phyloP scores from a whole-genome alignment of 1,140 invertebrate genomes.

The Aricia agestis region DNA sequence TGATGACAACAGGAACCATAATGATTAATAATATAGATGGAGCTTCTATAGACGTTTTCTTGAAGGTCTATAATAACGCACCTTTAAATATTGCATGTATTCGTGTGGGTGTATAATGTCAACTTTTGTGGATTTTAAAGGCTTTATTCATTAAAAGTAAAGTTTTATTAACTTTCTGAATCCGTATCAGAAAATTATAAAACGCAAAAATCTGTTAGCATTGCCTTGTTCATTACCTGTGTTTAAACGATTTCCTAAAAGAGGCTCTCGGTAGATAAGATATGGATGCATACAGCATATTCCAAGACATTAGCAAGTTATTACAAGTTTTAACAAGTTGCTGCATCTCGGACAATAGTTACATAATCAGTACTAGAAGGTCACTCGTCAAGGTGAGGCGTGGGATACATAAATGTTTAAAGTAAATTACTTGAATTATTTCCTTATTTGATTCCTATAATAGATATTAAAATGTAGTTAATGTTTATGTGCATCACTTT shows the following conservation, averaged over 20 bases:
- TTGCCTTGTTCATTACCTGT: neutral
- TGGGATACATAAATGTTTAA: neutral
- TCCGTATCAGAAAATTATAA: no score
- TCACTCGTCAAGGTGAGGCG: neutral
- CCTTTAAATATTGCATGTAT: neutral
- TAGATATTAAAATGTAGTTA: conserved; percentile 4
- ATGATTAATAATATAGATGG: neutral
- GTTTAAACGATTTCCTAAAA: no score
- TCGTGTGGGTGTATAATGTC: neutral
- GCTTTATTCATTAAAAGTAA: no score
- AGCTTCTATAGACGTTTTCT: neutral
- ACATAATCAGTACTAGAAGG: conserved; percentile 18
- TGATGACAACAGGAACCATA: conserved; percentile 11
- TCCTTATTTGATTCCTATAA: neutral
- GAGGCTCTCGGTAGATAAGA: neutral
- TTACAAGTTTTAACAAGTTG: neutral
- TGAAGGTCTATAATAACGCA: neutral
- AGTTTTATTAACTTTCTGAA: no score
- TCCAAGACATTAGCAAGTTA: neutral
- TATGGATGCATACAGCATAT: neutral
- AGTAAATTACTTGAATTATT: neutral
- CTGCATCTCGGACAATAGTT: conserved; percentile 11
- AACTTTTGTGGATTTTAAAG: neutral
- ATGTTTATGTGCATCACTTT: neutral
- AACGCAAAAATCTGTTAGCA: no score